These are phyloP conservation scores for Perithous albicinctus DNA, from an alignment of 2,888 invertebrate species.

Conservation along the genomic window DNA sequence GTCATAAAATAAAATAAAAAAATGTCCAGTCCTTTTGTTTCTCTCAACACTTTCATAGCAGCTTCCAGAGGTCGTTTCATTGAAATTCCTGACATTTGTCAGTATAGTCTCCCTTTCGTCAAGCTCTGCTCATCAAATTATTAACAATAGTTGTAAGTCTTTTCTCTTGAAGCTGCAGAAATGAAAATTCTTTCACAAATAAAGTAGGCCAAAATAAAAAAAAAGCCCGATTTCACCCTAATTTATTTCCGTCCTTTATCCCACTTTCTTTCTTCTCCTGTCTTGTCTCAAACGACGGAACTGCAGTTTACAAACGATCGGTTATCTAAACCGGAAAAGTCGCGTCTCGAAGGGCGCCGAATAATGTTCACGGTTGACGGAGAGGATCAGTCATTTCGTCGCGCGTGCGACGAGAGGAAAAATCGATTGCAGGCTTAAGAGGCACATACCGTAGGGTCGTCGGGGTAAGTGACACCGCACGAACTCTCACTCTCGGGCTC, in stretches of 20 bases:
- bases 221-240: neutral
- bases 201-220: neutral
- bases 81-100: neutral
- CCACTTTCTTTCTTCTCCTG: neutral
- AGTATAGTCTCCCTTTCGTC: neutral
- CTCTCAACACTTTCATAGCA: too few species aligned
- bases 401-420: constrained; percentile 51
- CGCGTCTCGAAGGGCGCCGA: neutral
- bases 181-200: neutral
- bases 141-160: neutral
- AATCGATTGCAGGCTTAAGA: constrained; percentile 56
- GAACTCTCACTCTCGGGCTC: constrained; percentile 76
- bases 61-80: too few species aligned
- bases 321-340: constrained; percentile 34
- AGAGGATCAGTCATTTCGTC: constrained; percentile 15
- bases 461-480: constrained; percentile 83
- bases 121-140: neutral
- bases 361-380: neutral
- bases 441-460: constrained; percentile 67
- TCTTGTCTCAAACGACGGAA: constrained; percentile 26
- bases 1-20: too few species aligned
- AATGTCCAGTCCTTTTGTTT: too few species aligned
- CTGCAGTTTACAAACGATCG: constrained; percentile 12
- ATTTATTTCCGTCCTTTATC: constrained; percentile 14
- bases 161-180: neutral